These are phyloP conservation scores for Saturnia pavonia DNA, from an alignment of 2,888 invertebrate species.

Conservation along the genomic window DNA sequence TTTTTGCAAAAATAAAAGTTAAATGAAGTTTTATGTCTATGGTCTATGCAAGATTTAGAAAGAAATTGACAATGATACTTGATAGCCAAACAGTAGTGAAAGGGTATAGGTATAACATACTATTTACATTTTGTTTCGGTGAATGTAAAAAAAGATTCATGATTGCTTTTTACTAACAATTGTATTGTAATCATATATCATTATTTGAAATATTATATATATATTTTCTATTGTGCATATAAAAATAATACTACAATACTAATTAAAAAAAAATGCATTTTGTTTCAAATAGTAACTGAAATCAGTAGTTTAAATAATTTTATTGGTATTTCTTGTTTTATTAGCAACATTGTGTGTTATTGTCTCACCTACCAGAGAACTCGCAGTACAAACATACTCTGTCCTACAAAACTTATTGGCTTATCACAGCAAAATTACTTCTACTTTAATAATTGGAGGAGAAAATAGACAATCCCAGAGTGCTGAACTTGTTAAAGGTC, in stretches of 20 bases:
- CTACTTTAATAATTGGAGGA: slow-evolving; percentile 96
- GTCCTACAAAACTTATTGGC: slow-evolving; percentile 93
- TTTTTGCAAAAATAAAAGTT: not conserved
- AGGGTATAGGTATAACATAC: too few species aligned
- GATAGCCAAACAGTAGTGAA: too few species aligned
- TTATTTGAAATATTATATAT: not conserved
- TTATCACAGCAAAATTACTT: slow-evolving; percentile 89
- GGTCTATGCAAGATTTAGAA: not conserved
- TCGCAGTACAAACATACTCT: slow-evolving; percentile 97
- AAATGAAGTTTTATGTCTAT: not conserved
- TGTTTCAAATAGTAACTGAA: not conserved
- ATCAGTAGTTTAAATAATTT: not conserved
- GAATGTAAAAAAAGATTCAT: too few species aligned
- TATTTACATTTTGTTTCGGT: too few species aligned
- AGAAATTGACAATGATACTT: not conserved
- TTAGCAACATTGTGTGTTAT: slow-evolving; percentile 92
- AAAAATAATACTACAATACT: not conserved
- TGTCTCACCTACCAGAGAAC: slow-evolving; percentile 96
- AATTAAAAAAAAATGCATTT: not conserved
- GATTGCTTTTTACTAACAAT: not conserved
- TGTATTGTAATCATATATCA: not conserved
- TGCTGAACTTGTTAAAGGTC: slow-evolving; percentile 89
- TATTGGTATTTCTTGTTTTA: slow-evolving; percentile 27
- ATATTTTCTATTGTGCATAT: not conserved
- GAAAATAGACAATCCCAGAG: slow-evolving; percentile 93